Conservation (phyloP, 2,113 vertebrate genomes). For the Galeopterus variegatus region DNA sequence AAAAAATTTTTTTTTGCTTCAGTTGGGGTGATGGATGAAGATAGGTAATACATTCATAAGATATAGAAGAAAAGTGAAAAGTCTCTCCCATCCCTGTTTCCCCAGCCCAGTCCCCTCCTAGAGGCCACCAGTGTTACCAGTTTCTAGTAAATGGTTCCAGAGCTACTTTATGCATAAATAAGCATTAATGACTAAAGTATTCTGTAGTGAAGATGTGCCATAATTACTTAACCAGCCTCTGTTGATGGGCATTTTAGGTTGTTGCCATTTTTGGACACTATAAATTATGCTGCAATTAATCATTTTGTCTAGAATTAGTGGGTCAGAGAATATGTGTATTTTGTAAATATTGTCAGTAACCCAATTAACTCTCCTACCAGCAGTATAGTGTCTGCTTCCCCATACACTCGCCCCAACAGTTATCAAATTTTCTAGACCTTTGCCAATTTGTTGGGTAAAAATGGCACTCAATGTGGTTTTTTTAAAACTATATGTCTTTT, state of each 20-base stretch:
- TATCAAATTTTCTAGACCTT: not conserved
- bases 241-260: not conserved
- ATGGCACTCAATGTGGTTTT: not conserved
- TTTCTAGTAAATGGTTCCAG: not conserved
- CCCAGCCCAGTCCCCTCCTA: not conserved
- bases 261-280: not conserved
- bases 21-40: not conserved
- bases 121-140: not conserved
- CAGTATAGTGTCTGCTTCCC: not conserved
- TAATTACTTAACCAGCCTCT: not conserved
- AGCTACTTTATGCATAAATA: not conserved
- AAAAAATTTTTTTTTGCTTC: not conserved
- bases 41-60: not conserved
- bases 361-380: not conserved
- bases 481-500: not conserved
- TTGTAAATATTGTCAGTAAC: not conserved
- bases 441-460: not conserved
- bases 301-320: not conserved
- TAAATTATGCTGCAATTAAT: not conserved
- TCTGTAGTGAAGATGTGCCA: not conserved
- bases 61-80: slow-evolving; percentile 8
- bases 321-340: not conserved
- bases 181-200: not conserved
- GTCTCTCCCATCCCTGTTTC: not conserved
- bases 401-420: not conserved